phyloP scores from a whole-genome alignment of 2,113 vertebrate species.

The Caloenas nicobarica region DNA sequence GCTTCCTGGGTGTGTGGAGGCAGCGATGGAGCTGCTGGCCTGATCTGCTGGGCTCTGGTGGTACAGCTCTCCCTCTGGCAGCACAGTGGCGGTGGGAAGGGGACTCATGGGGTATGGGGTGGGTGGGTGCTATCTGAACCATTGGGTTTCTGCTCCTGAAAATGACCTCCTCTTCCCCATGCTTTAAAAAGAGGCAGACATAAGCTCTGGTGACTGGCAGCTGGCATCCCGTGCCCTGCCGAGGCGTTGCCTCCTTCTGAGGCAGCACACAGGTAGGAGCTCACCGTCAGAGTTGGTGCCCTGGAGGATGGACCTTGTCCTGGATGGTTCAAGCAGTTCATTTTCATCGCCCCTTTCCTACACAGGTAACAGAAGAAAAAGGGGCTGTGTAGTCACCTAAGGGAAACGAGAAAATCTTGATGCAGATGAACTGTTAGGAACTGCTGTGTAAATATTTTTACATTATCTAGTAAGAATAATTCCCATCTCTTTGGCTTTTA shows the following conservation, averaged over 20 bases:
- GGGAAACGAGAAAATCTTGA: neutral
- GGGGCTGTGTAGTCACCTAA: neutral
- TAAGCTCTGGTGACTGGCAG: neutral
- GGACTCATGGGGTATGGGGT: no score
- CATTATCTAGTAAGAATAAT: neutral
- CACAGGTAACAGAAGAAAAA: neutral
- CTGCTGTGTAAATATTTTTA: neutral
- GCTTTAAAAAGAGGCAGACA: neutral
- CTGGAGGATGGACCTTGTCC: neutral
- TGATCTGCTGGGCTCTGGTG: neutral
- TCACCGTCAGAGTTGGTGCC: neutral
- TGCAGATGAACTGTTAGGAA: neutral
- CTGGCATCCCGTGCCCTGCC: neutral
- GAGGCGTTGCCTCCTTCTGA: neutral
- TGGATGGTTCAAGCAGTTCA: neutral
- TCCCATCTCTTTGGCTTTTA: neutral
- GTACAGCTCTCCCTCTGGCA: neutral
- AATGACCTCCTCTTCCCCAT: neutral
- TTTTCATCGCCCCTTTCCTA: neutral
- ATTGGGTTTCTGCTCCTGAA: neutral
- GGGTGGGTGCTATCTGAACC: neutral
- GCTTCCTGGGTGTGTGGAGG: fast-evolving
- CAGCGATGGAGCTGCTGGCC: neutral
- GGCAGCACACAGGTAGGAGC: neutral
- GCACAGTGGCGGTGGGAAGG: neutral